These are phyloP conservation scores for Alloscopus bannaensis DNA, from an alignment of 2,888 invertebrate genomes.

Conservation along the genomic window DNA sequence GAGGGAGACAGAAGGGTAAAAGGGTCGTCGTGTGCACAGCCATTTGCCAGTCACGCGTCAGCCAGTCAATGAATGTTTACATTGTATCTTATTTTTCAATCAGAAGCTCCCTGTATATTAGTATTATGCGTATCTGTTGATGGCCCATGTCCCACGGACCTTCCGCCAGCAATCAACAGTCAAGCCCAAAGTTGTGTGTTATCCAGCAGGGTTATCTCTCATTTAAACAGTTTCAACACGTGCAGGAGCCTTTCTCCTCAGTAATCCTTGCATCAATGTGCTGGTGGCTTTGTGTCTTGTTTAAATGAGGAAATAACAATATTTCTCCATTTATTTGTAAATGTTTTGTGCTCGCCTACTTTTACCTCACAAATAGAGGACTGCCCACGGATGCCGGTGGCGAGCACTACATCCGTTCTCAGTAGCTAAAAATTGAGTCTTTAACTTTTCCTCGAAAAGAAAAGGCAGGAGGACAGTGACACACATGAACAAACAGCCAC, in stretches of 20 bases:
- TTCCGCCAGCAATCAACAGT: constrained; percentile 39
- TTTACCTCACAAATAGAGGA: constrained; percentile 21
- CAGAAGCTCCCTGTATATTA: too few species aligned
- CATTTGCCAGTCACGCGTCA: constrained; percentile 60
- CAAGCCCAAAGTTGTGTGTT: not conserved
- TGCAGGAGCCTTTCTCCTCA: too few species aligned
- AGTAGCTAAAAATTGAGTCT: too few species aligned
- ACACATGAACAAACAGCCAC: too few species aligned
- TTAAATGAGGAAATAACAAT: constrained; percentile 6
- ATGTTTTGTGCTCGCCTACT: constrained; percentile 28
- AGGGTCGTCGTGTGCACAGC: constrained; percentile 50
- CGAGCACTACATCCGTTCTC: too few species aligned
- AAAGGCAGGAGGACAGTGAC: too few species aligned
- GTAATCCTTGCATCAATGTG: too few species aligned
- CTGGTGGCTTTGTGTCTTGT: too few species aligned
- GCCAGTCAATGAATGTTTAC: constrained; percentile 70
- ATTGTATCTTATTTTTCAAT: constrained; percentile 67
- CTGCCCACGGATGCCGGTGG: too few species aligned
- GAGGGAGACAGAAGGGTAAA: not conserved
- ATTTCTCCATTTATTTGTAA: constrained; percentile 49
- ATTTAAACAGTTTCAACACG: too few species aligned
- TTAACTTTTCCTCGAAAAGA: too few species aligned
- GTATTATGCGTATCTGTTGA: constrained; percentile 70
- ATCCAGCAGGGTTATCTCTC: too few species aligned
- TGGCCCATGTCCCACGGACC: constrained; percentile 60